Evolutionary conservation across 2,797 vertebrate species (phyloP).

Genomic region (Uromys caudimaculatus): DNA sequence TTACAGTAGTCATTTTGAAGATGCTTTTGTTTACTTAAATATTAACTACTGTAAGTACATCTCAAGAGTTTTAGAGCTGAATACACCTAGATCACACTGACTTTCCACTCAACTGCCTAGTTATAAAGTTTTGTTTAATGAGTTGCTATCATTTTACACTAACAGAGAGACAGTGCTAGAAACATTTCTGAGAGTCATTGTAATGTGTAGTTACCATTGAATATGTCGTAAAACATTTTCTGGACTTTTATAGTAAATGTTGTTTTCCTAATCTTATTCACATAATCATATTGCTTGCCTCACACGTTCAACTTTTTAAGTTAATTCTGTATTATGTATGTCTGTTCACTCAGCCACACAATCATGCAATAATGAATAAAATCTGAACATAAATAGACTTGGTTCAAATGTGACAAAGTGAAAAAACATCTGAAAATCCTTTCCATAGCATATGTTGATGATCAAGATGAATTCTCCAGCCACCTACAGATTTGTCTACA

Average conservation of each 20-base stretch:
- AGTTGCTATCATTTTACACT: neutral
- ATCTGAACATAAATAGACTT: neutral
- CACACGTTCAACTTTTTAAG: constrained; percentile 39
- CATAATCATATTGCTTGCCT: neutral
- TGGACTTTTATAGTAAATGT: neutral
- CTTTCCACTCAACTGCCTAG: neutral
- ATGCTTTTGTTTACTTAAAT: neutral
- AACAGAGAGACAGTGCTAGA: neutral
- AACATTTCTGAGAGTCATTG: neutral
- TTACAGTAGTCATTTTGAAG: neutral
- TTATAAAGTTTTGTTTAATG: neutral
- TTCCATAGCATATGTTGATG: neutral
- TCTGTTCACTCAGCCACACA: neutral
- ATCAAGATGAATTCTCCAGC: neutral
- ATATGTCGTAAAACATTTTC: neutral
- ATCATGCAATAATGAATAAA: neutral
- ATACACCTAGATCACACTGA: neutral
- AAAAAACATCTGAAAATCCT: neutral
- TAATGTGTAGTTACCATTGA: neutral
- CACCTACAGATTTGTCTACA: neutral
- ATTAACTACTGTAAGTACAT: neutral
- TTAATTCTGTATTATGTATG: neutral
- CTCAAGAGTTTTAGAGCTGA: neutral
- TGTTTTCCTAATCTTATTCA: neutral
- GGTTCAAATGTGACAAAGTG: neutral